phyloP scores from a whole-genome alignment of 2,113 vertebrate species.

The Chroicocephalus ridibundus region DNA sequence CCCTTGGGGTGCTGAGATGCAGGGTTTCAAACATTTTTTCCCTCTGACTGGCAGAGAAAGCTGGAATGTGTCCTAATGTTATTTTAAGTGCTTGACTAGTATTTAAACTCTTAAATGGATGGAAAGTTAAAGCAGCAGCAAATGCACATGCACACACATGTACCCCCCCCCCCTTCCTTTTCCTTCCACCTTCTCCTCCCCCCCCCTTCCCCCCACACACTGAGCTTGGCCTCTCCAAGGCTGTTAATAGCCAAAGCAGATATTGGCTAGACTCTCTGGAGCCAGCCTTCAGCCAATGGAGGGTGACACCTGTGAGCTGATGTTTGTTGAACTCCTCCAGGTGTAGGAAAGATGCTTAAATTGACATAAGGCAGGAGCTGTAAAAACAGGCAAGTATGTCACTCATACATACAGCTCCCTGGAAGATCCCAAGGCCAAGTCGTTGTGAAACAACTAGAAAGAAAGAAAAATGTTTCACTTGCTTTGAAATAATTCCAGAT shows the following conservation, averaged over 20 bases:
- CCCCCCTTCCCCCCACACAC: neutral
- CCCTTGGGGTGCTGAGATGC: slow-evolving; percentile 71
- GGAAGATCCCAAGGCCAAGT: slow-evolving; percentile 25
- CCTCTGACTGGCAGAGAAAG: slow-evolving; percentile 74
- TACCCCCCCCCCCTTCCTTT: neutral
- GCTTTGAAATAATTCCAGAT: slow-evolving; percentile 23
- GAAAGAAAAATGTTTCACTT: neutral
- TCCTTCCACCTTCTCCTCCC: neutral
- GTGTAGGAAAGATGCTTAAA: slow-evolving; percentile 68
- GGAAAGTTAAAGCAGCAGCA: slow-evolving; percentile 59
- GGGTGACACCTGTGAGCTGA: slow-evolving; percentile 67
- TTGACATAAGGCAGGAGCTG: slow-evolving; percentile 45
- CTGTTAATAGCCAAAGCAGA: slow-evolving; percentile 55
- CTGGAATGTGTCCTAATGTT: slow-evolving; percentile 76
- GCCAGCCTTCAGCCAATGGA: slow-evolving; percentile 64
- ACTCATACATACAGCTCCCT: neutral
- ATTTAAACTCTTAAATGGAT: slow-evolving; percentile 73
- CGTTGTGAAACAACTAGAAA: neutral
- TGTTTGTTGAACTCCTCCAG: slow-evolving; percentile 69
- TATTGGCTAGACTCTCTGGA: slow-evolving; percentile 74
- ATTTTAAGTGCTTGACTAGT: slow-evolving; percentile 76
- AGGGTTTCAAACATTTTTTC: slow-evolving; percentile 59
- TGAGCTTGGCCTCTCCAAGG: slow-evolving; percentile 33
- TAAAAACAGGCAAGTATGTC: slow-evolving; percentile 57
- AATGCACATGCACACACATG: slow-evolving; percentile 42